Conservation (phyloP, 2,113 vertebrate genomes). For the Prinia subflava region DNA sequence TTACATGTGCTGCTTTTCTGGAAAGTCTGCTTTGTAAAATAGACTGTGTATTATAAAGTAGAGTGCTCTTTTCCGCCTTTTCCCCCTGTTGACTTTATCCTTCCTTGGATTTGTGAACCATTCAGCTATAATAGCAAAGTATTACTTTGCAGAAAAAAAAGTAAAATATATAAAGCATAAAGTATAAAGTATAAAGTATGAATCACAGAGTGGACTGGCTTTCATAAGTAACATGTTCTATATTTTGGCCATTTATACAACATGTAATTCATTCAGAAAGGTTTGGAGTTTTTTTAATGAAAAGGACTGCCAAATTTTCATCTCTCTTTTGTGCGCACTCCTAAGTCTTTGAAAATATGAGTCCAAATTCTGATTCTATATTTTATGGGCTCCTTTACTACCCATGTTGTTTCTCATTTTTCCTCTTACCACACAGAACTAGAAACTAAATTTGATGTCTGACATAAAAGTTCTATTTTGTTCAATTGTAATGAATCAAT, state of each 20-base stretch:
- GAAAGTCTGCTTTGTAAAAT: constrained; percentile 8
- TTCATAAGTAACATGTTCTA: constrained; percentile 5
- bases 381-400: neutral
- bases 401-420: neutral
- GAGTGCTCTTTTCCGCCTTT: accelerated
- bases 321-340: neutral
- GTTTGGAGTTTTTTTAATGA: neutral
- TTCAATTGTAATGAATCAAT: neutral
- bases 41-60: neutral
- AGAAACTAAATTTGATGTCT: neutral
- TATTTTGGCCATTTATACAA: constrained; percentile 26
- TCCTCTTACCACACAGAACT: neutral
- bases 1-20: neutral
- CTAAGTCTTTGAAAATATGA: neutral
- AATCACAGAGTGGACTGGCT: neutral
- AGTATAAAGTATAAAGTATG: no score
- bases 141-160: neutral
- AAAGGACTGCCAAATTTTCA: neutral
- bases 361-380: neutral
- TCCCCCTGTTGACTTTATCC: neutral
- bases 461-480: neutral
- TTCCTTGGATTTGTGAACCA: constrained; percentile 11
- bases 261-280: neutral
- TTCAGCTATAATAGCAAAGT: constrained; percentile 7
- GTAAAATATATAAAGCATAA: neutral